phyloP scores from a whole-genome alignment of 2,888 invertebrate species.

The Chymomyza caudatula region DNA sequence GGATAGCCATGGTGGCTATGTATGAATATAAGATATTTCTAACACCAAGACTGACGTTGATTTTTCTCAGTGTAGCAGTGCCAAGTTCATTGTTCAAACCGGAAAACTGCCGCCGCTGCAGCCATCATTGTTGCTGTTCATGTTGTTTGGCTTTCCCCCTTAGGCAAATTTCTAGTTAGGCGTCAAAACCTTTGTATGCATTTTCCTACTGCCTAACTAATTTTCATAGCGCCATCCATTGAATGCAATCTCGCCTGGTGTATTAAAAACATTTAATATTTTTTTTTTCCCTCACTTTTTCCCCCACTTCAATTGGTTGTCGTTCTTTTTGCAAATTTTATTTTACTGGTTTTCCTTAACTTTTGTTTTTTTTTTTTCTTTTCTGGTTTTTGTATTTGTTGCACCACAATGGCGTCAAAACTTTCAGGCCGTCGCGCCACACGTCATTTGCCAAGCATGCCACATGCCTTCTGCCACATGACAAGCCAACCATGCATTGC shows the following conservation, averaged over 20 bases:
- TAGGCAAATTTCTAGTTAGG: neutral
- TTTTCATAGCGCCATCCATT: neutral
- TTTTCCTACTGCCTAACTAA: neutral
- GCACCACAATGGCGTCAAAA: constrained; percentile 52
- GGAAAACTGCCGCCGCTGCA: constrained; percentile 41
- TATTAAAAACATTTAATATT: neutral
- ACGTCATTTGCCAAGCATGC: constrained; percentile 43
- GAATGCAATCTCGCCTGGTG: neutral
- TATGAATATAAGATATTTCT: neutral
- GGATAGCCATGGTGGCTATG: no score
- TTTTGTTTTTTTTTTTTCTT: constrained; percentile 1
- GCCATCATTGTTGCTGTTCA: neutral
- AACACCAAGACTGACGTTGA: no score
- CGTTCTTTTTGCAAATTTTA: constrained; percentile 10
- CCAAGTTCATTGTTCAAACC: constrained; percentile 24
- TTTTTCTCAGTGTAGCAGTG: neutral
- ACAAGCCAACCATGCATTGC: neutral
- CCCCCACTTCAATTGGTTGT: constrained; percentile 29
- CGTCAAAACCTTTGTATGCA: neutral
- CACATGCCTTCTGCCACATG: constrained; percentile 23
- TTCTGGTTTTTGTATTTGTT: constrained; percentile 18
- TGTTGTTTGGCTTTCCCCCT: neutral
- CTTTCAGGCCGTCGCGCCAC: constrained; percentile 46
- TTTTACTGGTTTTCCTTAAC: neutral
- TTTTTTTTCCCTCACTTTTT: no score